phyloP scores from a whole-genome alignment of 1,140 invertebrate species.

The Bilobella aurantiaca region DNA sequence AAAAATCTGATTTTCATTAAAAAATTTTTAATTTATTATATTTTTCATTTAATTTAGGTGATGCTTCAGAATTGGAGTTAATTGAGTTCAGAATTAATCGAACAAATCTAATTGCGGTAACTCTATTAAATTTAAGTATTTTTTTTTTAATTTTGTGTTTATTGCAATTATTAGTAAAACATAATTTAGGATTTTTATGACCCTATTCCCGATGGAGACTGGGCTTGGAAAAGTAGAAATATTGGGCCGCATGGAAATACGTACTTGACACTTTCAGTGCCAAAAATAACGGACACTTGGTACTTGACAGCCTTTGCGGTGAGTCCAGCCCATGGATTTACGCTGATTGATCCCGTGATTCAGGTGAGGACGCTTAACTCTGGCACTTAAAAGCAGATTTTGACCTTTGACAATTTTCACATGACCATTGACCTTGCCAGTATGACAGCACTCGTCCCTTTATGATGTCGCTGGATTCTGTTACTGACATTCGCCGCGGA shows the following conservation, averaged over 20 bases:
- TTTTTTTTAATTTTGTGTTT: no score
- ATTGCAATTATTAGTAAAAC: no score
- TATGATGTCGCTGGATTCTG: slow-evolving; percentile 48
- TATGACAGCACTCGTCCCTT: slow-evolving; percentile 46
- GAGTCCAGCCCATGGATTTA: slow-evolving; percentile 42
- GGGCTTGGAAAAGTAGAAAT: slow-evolving; percentile 43
- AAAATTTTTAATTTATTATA: background rate
- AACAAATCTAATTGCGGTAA: slow-evolving; percentile 30
- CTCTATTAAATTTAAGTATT: no score
- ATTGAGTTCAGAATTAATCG: slow-evolving; percentile 31
- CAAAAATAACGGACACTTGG: slow-evolving; percentile 41
- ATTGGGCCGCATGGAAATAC: slow-evolving; percentile 42
- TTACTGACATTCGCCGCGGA: slow-evolving; percentile 44
- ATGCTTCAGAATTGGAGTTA: slow-evolving; percentile 26
- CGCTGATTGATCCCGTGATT: slow-evolving; percentile 38
- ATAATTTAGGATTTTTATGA: slow-evolving; percentile 44
- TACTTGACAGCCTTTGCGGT: slow-evolving; percentile 44
- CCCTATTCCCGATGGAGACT: slow-evolving; percentile 39
- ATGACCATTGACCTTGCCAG: no score
- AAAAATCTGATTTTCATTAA: background rate
- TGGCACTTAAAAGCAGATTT: no score
- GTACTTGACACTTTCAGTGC: slow-evolving; percentile 39
- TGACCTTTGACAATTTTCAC: no score
- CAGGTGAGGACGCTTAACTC: slow-evolving; percentile 38
- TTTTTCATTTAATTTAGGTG: slow-evolving; percentile 20